These are phyloP conservation scores for Leptinotarsa peninsularis DNA, from an alignment of 2,888 invertebrate genomes.

Conservation along the genomic window DNA sequence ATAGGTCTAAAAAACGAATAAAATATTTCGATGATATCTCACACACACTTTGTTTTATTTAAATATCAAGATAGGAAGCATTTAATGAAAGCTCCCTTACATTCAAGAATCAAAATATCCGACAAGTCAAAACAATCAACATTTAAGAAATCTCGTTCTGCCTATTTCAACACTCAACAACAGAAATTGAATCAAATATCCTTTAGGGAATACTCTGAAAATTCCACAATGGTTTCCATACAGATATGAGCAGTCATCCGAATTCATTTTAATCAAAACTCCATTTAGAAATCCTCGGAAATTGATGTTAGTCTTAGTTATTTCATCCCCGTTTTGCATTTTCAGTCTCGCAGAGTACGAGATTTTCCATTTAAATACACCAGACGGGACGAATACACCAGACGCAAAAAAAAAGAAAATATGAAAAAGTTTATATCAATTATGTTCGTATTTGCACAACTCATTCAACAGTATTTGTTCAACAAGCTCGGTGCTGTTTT, in stretches of 20 bases:
- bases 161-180: not conserved
- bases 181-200: slow-evolving; percentile 3
- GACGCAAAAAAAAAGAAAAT: slow-evolving; percentile 1
- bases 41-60: too few relatives aligned
- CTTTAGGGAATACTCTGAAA: not conserved
- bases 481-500: slow-evolving; percentile 41
- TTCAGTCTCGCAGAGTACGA: slow-evolving; percentile 13
- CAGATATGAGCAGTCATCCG: not conserved
- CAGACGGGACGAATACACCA: not conserved
- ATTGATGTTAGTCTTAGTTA: not conserved
- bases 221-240: not conserved
- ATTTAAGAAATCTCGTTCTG: too few relatives aligned
- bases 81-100: too few relatives aligned
- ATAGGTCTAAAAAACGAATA: too few relatives aligned
- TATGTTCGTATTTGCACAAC: slow-evolving; percentile 46
- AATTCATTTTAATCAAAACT: slow-evolving; percentile 21
- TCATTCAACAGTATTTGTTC: slow-evolving; percentile 45
- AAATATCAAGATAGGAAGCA: too few relatives aligned
- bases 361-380: slow-evolving; percentile 20
- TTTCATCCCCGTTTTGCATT: slow-evolving; percentile 4
- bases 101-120: not conserved
- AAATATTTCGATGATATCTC: too few relatives aligned
- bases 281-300: slow-evolving; percentile 10
- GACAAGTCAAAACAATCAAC: not conserved
- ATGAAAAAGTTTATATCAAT: slow-evolving; percentile 34